Base-by-base conservation (phyloP, 2,797 vertebrate species). In the Enteromius unitaeniatus region DNA sequence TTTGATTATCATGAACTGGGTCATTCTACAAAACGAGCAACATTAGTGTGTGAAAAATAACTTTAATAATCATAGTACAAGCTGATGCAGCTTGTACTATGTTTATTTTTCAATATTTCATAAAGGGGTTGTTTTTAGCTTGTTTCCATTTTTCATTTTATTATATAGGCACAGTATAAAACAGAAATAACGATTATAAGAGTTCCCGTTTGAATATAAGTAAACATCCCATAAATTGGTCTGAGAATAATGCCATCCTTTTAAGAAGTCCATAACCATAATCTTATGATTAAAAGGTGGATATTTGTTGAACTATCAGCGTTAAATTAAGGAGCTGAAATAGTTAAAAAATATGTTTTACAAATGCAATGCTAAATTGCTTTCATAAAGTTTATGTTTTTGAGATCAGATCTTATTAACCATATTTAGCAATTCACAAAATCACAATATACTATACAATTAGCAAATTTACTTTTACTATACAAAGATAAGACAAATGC, bases 1-100 rank as follows among this genome's bases (percentile, higher is more conserved):
- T 78, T 70, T 72, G 40, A 53, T 84, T 79, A 73, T 64, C 28
- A 51, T 42, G 31, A 72, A 58, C 31, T 64, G 40, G 55, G 75
- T 45, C 9, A 64, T 78, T 62, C n/a, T 62, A 42, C 37, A 78
- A 78, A 78, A 40, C 2, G 0, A 34, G 13, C 0, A 14, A 31
- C 72, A 23, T n/a, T 76, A 58, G 21, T 55, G 31, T 15, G 13
- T 23, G 23, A 76, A 58, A 14, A 10, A 75, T 7, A 69, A 45
- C 49, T 37, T 55, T 40, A 40, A 26, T 40, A 58, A 76, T 58
- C 31, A 17, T n/a, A n/a, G n/a, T n/a, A n/a, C n/a, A n/a, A n/a
- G 31, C 51, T 58, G 51, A 58, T 76, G 6, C 31, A 76, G 34
- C 51, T n/a, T 53, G 51, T 55, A 55, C 21, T n/a, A 74, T 21